Conservation (phyloP, 2,113 vertebrate species). For the Eonycteris spelaea region DNA sequence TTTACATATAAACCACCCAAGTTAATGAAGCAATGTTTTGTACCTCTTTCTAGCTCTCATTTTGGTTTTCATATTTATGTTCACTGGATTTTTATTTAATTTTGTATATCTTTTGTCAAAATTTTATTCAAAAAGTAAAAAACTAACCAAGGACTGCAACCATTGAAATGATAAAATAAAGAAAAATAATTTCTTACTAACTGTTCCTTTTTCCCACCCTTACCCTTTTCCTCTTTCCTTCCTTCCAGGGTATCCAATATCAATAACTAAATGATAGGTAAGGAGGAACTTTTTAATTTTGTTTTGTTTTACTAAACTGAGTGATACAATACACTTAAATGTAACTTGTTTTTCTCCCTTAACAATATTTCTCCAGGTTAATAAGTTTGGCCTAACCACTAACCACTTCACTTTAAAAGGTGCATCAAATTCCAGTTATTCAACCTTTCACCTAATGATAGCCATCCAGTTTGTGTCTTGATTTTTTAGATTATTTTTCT, state of each 20-base stretch:
- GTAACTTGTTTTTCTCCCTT: background rate
- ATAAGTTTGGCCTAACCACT: background rate
- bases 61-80: background rate
- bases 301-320: background rate
- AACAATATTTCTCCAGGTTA: background rate
- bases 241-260: fast-evolving
- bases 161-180: background rate
- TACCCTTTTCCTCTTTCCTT: background rate
- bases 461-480: background rate
- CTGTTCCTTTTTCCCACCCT: background rate
- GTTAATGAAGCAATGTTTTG: background rate
- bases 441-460: background rate
- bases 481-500: background rate
- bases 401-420: background rate
- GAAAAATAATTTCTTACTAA: background rate
- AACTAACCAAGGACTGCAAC: background rate
- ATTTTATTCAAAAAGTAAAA: background rate
- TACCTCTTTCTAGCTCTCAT: background rate
- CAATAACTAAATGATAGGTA: background rate
- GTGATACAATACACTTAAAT: background rate
- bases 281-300: background rate
- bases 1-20: background rate
- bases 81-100: background rate
- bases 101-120: background rate
- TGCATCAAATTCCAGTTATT: background rate